These are phyloP conservation scores for Budorcas taxicolor DNA, from an alignment of 2,113 vertebrate species.

Conservation along the genomic window DNA sequence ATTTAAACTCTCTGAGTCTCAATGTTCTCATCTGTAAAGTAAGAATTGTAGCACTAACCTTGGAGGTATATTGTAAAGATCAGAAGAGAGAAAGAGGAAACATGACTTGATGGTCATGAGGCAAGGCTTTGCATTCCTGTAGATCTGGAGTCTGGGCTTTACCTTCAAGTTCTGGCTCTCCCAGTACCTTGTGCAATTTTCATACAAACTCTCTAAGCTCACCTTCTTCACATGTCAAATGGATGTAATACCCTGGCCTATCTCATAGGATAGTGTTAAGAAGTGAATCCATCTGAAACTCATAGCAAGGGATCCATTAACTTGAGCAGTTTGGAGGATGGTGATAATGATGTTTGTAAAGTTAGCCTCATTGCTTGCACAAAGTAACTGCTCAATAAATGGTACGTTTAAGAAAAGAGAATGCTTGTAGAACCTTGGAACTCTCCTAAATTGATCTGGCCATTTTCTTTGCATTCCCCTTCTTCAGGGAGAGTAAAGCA, in stretches of 20 bases:
- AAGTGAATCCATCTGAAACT: neutral
- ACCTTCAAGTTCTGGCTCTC: neutral
- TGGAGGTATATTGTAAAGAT: neutral
- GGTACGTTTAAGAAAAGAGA: neutral
- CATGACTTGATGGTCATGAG: neutral
- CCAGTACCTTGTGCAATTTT: neutral
- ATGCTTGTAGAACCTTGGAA: neutral
- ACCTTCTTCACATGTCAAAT: neutral
- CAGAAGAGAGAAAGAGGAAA: neutral
- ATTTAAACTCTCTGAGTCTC: neutral
- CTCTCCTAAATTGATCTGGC: neutral
- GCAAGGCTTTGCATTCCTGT: neutral
- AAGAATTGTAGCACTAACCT: neutral
- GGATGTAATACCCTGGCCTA: neutral
- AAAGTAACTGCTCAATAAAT: neutral
- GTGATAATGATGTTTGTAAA: neutral
- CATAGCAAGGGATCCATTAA: neutral
- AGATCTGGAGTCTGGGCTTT: neutral
- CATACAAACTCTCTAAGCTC: neutral
- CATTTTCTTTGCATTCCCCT: constrained; percentile 5
- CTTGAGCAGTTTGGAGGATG: neutral
- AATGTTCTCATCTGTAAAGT: neutral
- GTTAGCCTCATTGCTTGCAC: neutral
- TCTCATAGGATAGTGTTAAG: neutral
- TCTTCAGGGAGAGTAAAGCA: constrained; percentile 55